Conservation (phyloP, 2,113 vertebrate genomes). For the Sprattus sprattus region DNA sequence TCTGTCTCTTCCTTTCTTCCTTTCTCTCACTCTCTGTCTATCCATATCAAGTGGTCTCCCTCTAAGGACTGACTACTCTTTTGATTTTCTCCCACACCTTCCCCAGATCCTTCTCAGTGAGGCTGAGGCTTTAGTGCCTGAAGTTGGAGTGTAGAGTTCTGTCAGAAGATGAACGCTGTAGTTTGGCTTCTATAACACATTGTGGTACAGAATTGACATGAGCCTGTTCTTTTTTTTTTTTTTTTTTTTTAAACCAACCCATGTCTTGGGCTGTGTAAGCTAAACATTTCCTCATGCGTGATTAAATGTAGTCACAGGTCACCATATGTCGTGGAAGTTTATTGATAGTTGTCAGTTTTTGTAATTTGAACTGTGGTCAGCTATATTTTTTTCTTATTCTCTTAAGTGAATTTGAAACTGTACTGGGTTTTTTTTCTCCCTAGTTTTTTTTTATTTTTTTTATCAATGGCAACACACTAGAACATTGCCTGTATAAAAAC, state of each 20-base stretch:
- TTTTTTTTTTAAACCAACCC: not conserved
- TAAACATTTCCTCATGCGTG: not conserved
- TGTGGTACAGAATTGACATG: not conserved
- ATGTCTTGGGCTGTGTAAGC: not conserved
- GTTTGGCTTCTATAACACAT: not conserved
- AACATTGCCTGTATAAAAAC: conserved; percentile 1
- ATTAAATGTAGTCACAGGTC: not conserved
- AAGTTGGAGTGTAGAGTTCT: not conserved
- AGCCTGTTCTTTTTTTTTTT: not conserved
- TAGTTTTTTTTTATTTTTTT: not conserved
- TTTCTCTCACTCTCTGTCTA: not conserved
- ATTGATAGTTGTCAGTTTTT: conserved; percentile 16
- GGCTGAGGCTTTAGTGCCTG: not conserved
- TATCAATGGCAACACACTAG: not conserved
- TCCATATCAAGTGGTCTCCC: conserved; percentile 3
- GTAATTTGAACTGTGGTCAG: conserved; percentile 1
- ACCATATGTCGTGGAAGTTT: not conserved
- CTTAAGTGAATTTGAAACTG: not conserved
- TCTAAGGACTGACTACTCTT: not conserved
- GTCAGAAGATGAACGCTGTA: not conserved
- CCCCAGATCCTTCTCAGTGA: not conserved
- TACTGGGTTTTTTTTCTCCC: not conserved
- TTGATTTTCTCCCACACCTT: not conserved
- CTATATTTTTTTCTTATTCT: not conserved
- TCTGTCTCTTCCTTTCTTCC: not conserved